Percentiles rank a stretch among this genome's conserved stretches.
phyloP scores from a whole-genome alignment of 2,888 invertebrate species.

The Eristalinus aeneus region DNA sequence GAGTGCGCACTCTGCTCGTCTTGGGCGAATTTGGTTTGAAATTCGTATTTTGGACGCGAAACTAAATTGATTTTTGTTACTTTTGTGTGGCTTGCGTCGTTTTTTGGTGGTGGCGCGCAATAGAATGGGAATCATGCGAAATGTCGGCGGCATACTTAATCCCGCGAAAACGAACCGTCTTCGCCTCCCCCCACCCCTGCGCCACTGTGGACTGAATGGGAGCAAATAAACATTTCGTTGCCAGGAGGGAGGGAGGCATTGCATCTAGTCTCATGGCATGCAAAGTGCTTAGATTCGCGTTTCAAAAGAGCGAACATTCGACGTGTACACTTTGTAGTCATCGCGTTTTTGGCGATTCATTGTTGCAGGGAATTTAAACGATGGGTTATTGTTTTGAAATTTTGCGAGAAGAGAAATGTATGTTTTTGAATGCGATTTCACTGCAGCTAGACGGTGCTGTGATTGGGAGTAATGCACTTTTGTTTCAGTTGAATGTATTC shows the following conservation, averaged over 20 bases:
- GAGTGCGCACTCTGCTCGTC: slow-evolving; percentile 10
- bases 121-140: slow-evolving; percentile 44
- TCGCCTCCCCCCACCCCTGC: background rate
- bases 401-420: background rate
- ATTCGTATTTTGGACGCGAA: slow-evolving; percentile 27
- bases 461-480: slow-evolving; percentile 28
- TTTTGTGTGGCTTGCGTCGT: background rate
- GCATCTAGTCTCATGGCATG: slow-evolving; percentile 40
- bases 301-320: slow-evolving; percentile 6
- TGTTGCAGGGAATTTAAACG: slow-evolving; percentile 25
- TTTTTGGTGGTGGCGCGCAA: background rate
- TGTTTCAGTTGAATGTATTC: background rate
- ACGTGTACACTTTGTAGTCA: slow-evolving; percentile 31
- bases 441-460: background rate
- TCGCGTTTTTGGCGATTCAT: slow-evolving; percentile 24
- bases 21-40: slow-evolving; percentile 60
- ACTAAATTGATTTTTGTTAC: background rate
- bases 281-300: slow-evolving; percentile 48
- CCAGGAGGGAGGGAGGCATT: background rate
- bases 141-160: slow-evolving; percentile 42
- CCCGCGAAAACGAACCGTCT: background rate
- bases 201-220: background rate
- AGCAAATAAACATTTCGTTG: background rate
- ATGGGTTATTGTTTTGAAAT: slow-evolving; percentile 31
- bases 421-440: background rate